Evolutionary conservation across 2,113 vertebrate species (phyloP), one percentile per base, ranked within the genome.

Genomic region (Cavia porcellus): DNA sequence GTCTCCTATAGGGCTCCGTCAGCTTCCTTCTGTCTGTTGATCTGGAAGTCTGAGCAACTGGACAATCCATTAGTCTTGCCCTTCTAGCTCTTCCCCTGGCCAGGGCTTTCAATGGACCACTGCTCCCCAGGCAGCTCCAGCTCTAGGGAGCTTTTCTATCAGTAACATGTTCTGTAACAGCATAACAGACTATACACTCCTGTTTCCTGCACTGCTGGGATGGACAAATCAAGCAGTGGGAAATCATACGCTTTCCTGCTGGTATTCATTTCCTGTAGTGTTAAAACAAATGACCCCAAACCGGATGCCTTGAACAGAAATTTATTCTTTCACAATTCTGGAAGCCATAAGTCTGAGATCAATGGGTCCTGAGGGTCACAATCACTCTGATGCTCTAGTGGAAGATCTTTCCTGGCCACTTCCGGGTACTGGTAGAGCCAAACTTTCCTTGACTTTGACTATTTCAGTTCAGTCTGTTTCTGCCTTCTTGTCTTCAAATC

Each of bases 211-310:
- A 4, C 20, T 55, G 50, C 0, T 17, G 45, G 45, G n/a, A 7
- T 3, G 30, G 50, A 38, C 4, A 61, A 79, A 30, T 10, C 0
- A 2, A 24, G 42, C 20, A 47, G 9, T 45, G 55, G 47, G 24
- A 47, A 55, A 20, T 1, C 3, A 7, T 2, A 25, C 57, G 22
- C 30, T 42, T 25, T 42, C 61, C 19, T 5, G 0, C 0, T 17
- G 24, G 11, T 38, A 11, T 7, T 24, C 14, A 22, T 79, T 87
- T 25, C 74, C 86, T 59, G 57, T 32, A 25, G 87, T 72, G 62
- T 68, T 47, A n/a, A 20, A 47, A 50, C 52, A 62, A 45, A 80
- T 47, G 2, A n/a, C 4, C 89, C 38, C 42, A 74, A 42, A 38
- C 7, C 1, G 10, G 59, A 24, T 20, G 0, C 24, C 20, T 64